Conservation (phyloP, 2,113 vertebrate species). For the Sula dactylatra region DNA sequence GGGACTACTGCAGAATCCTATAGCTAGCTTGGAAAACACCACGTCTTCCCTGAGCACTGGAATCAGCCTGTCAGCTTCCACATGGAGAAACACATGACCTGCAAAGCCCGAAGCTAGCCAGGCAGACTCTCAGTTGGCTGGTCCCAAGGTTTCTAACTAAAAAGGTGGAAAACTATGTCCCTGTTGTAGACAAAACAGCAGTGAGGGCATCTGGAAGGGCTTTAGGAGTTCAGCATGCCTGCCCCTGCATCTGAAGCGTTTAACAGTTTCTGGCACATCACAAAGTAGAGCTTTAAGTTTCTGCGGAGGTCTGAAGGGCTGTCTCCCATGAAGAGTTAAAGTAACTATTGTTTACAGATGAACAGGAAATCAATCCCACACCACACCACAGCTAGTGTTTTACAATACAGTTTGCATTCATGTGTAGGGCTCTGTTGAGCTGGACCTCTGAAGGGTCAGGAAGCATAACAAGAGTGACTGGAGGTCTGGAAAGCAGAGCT, state of each 20-base stretch:
- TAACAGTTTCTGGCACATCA: neutral
- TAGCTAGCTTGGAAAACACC: neutral
- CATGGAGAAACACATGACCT: neutral
- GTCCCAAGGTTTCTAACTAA: neutral
- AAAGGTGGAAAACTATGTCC: neutral
- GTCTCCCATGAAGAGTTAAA: neutral
- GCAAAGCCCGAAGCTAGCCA: neutral
- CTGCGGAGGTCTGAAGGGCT: neutral
- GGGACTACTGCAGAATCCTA: neutral
- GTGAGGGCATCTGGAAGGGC: neutral
- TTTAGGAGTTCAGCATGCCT: neutral
- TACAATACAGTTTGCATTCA: neutral
- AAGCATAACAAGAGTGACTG: neutral
- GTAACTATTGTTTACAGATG: neutral
- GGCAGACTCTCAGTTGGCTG: neutral
- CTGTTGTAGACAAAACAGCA: neutral
- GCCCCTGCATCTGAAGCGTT: neutral
- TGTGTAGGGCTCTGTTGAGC: neutral
- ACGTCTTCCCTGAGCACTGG: accelerated
- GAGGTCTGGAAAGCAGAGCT: neutral
- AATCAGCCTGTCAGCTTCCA: neutral
- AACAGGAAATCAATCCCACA: constrained; percentile 4
- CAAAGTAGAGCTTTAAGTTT: neutral
- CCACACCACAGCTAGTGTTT: neutral
- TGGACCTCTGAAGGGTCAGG: neutral